These are phyloP conservation scores for Tetragonisca angustula DNA, from an alignment of 2,888 invertebrate genomes.

Conservation along the genomic window DNA sequence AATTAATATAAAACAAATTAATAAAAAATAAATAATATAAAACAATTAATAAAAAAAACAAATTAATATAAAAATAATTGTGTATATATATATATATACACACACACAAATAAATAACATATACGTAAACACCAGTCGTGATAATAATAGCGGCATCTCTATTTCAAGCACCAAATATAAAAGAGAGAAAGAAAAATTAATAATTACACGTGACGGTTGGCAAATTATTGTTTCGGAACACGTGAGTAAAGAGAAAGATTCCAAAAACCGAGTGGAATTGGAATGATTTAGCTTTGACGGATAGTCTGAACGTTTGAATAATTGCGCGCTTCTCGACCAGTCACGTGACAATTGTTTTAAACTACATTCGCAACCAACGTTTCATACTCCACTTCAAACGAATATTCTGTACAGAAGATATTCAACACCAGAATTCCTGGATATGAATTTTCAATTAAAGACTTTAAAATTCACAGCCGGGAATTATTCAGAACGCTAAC, in stretches of 20 bases:
- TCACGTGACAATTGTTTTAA: not conserved
- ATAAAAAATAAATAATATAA: not conserved
- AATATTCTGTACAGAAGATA: too few species aligned
- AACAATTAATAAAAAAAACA: not conserved
- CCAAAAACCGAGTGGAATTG: not conserved
- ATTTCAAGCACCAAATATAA: not conserved
- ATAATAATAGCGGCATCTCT: slow-evolving; percentile 1
- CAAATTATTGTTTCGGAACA: slow-evolving; percentile 7
- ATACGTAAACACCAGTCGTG: not conserved
- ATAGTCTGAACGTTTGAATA: not conserved
- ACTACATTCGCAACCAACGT: not conserved
- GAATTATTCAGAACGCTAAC: not conserved
- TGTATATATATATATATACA: too few species aligned
- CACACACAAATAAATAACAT: not conserved
- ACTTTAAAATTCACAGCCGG: not conserved
- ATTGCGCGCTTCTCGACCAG: not conserved
- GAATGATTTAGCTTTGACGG: not conserved
- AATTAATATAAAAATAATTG: not conserved
- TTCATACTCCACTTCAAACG: too few species aligned
- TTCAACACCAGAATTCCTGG: not conserved
- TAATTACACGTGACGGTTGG: not conserved
- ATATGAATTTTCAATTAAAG: not conserved
- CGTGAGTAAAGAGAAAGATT: not conserved
- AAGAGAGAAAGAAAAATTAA: not conserved
- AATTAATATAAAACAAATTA: too few species aligned